A percentile compares a stretch with the other conserved stretches of the same genome.
phyloP scores from a whole-genome alignment of 2,113 vertebrate genomes.

The Alaudala cheleensis region DNA sequence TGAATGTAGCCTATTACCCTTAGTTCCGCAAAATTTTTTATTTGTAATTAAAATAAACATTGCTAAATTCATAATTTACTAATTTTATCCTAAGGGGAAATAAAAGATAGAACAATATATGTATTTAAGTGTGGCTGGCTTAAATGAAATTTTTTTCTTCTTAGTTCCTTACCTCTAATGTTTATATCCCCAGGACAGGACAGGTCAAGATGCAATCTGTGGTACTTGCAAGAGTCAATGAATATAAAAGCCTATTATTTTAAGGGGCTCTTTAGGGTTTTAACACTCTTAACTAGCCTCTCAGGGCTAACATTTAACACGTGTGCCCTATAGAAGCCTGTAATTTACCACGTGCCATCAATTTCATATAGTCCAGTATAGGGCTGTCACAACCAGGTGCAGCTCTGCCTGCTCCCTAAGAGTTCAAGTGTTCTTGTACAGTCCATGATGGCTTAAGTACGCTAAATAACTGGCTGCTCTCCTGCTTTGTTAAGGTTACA shows the following conservation, averaged over 20 bases:
- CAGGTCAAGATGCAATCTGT: slow-evolving; percentile 17
- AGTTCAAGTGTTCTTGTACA: background rate
- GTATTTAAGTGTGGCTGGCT: background rate
- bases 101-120: background rate
- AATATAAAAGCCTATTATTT: slow-evolving; percentile 48
- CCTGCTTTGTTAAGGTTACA: background rate
- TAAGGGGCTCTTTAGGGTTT: slow-evolving; percentile 33
- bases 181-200: background rate
- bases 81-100: background rate
- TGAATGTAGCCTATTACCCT: background rate
- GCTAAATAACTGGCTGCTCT: background rate
- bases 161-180: background rate
- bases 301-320: slow-evolving; percentile 52
- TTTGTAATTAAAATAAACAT: background rate
- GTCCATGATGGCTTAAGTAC: background rate
- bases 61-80: slow-evolving; percentile 10
- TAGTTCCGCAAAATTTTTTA: background rate
- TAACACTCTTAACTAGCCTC: slow-evolving; percentile 48
- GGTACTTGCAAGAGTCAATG: slow-evolving; percentile 36
- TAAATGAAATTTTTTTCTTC: background rate
- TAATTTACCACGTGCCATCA: slow-evolving; percentile 54
- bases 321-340: slow-evolving; percentile 21
- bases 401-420: background rate
- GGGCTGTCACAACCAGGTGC: slow-evolving; percentile 38
- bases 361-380: slow-evolving; percentile 30